phyloP scores from a whole-genome alignment of 2,797 vertebrate genomes.

The Nyctalus aviator region DNA sequence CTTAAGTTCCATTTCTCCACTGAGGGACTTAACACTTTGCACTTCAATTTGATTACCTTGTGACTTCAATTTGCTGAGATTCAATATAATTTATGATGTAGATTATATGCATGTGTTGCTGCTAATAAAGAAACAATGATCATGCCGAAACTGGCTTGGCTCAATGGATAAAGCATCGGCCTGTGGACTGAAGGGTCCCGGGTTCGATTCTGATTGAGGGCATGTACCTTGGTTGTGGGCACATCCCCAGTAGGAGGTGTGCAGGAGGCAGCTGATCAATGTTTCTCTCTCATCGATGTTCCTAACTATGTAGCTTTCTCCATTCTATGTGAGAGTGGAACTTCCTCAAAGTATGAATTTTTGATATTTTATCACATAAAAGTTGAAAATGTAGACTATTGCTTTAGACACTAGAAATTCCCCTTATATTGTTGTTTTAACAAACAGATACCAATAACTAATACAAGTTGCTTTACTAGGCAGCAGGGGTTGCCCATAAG shows the following conservation, averaged over 20 bases:
- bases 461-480: not conserved
- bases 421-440: constrained; percentile 6
- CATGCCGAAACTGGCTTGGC: no score
- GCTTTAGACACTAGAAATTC: not conserved
- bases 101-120: not conserved
- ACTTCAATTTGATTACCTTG: not conserved
- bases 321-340: not conserved
- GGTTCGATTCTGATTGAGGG: no score
- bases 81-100: not conserved
- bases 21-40: not conserved
- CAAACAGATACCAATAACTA: not conserved
- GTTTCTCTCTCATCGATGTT: no score
- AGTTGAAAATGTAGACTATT: not conserved
- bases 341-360: not conserved
- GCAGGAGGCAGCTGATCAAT: no score
- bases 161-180: no score
- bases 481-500: not conserved
- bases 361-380: not conserved
- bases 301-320: not conserved
- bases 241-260: no score
- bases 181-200: no score
- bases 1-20: not conserved
- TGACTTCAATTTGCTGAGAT: not conserved
- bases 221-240: no score
- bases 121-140: not conserved